Conservation (phyloP, 2,888 invertebrate species). For the Lasius platythorax region DNA sequence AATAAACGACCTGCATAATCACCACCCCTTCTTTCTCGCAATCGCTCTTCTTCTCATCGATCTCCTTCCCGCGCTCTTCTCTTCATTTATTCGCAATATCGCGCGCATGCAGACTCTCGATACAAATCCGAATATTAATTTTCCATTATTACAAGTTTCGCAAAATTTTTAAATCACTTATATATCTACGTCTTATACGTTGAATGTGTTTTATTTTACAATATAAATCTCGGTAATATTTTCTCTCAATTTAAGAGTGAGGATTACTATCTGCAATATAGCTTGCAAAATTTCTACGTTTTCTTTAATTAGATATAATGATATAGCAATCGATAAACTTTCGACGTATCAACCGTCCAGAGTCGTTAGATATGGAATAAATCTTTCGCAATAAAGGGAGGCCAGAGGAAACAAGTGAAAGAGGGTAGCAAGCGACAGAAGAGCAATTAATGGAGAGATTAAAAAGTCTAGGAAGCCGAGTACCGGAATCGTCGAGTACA, state of each 20-base stretch:
- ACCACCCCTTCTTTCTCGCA: conserved; percentile 65
- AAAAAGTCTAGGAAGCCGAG: conserved; percentile 68
- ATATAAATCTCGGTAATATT: background rate
- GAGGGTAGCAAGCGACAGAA: conserved; percentile 54
- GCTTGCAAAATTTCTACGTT: background rate
- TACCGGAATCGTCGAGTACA: conserved; percentile 60
- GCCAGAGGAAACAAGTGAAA: conserved; percentile 2
- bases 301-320: conserved; percentile 19
- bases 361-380: conserved; percentile 12
- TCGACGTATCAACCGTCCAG: background rate
- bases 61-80: conserved; percentile 56
- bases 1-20: conserved; percentile 80
- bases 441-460: conserved; percentile 77
- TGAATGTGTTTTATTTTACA: background rate
- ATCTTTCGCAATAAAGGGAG: background rate
- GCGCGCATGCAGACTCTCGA: conserved; percentile 42
- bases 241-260: background rate
- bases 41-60: conserved; percentile 60
- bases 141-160: conserved; percentile 17
- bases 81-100: conserved; percentile 55
- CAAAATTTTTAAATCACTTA: background rate
- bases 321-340: background rate
- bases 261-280: background rate
- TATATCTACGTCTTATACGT: background rate
- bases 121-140: conserved; percentile 48